Conservation (phyloP, 2,113 vertebrate genomes). For the Pelecanoides urinatrix region DNA sequence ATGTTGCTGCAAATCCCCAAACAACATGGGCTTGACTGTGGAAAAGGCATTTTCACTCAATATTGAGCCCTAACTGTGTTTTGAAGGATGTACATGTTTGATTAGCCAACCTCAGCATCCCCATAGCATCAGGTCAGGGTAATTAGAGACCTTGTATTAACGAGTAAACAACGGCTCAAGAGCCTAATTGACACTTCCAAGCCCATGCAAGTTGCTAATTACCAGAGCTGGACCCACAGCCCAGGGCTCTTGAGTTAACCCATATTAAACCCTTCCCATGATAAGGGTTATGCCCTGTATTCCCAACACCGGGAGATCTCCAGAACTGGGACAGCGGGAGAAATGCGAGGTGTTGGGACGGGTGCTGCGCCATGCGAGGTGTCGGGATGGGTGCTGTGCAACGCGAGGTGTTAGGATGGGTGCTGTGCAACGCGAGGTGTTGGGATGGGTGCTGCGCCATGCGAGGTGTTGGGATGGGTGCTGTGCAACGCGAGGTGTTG, state of each 20-base stretch:
- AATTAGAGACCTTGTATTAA: slow-evolving; percentile 28
- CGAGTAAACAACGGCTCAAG: neutral
- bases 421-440: no score
- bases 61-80: neutral
- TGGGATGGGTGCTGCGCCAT: no score
- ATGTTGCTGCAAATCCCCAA: neutral
- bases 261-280: neutral
- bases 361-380: accelerated
- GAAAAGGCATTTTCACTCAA: neutral
- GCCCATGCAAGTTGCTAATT: neutral
- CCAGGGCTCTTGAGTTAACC: neutral
- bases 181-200: slow-evolving; percentile 9
- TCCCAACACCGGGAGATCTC: neutral
- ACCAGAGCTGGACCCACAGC: neutral
- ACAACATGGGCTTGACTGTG: accelerated
- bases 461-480: no score
- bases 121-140: neutral
- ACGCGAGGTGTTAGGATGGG: neutral
- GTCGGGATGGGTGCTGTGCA: no score
- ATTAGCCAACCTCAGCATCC: neutral
- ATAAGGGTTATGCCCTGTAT: neutral
- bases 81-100: neutral
- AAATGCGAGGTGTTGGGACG: neutral
- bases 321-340: neutral
- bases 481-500: neutral